Base-by-base conservation (phyloP, 2,888 invertebrate genomes). In the Lumbricus terrestris region DNA sequence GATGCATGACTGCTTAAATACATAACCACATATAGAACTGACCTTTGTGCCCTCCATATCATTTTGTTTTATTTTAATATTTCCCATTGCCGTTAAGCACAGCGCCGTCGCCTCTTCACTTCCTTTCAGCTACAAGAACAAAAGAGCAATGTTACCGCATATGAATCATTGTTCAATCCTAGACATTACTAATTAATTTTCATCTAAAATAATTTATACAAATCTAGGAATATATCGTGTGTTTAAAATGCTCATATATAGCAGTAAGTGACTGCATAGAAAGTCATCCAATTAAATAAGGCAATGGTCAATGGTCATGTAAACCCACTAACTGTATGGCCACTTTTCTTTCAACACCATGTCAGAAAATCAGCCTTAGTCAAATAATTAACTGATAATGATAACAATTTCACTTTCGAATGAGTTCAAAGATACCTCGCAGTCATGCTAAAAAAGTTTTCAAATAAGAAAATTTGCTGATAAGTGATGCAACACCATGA, bases 51-150 rank as follows among this genome's bases (percentile, higher is more conserved):
- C 94, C 29, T 95, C 95, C 82, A 95, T 93, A 47, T 95, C 94
- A 90, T 95, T 94, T 91, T 94, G 94, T 88, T 94, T 93, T 54
- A 96, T 93, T 54, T 95, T 94, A 82, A 96, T 94, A 91, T 95
- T 95, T 29, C 96, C 96, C 89, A 95, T 95, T 33, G 98, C 96
- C 3, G 98, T 97, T 96, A 97, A 97, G 94, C 97, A 97, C n/a
- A 98, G 96, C 92, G 98, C 96, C 33, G 97, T 96, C 0, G 99
- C 98, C 94, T 98, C 98, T 69, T 93, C 93, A 91, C 92, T 94
- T 33, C 92, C 92, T 92, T 94, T 95, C 88, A 94, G 94, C 94
- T 93, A 91, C 2, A 91, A 90, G 29, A 29, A 1, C 0, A 88
- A 29, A 90, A 33, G 54, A 69, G 33, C 35, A 90, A 16, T 11